Evolutionary conservation across 2,797 vertebrate species (phyloP).

Genomic region (Spinus pinus): DNA sequence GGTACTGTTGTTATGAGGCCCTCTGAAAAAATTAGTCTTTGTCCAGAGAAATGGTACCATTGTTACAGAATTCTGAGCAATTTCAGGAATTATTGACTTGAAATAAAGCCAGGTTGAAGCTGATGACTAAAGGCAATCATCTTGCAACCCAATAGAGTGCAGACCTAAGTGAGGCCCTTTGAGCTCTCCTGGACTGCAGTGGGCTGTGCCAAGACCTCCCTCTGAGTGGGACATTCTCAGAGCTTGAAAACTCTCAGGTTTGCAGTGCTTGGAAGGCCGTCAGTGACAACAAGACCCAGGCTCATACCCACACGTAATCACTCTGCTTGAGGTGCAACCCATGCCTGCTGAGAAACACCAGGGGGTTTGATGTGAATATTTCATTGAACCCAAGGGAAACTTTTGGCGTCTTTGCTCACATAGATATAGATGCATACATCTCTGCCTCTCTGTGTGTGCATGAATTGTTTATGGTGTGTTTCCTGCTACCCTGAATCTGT

Average conservation of each 20-base stretch:
- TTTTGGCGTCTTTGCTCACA: not conserved
- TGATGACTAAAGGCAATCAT: not conserved
- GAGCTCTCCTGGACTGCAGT: not conserved
- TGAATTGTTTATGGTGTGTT: not conserved
- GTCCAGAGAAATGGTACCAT: not conserved
- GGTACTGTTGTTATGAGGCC: fast-evolving
- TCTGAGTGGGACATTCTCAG: not conserved
- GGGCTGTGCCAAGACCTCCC: not conserved
- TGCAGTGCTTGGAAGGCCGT: not conserved
- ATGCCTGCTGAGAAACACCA: not conserved
- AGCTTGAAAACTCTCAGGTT: not conserved
- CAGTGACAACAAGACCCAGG: fast-evolving
- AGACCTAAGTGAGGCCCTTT: not conserved
- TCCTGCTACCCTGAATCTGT: not conserved
- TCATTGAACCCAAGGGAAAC: not conserved
- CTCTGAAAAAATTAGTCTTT: not conserved
- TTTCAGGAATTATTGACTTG: not conserved
- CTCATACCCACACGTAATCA: fast-evolving
- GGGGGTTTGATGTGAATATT: not conserved
- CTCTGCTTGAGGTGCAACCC: fast-evolving
- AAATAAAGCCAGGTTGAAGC: not conserved
- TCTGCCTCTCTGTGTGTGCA: not conserved
- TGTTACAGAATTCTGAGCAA: not conserved
- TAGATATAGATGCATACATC: no score
- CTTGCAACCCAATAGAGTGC: not conserved